Percentiles rank a stretch among this genome's conserved stretches.
phyloP scores from a whole-genome alignment of 2,797 vertebrate genomes.

The Alosa sapidissima region DNA sequence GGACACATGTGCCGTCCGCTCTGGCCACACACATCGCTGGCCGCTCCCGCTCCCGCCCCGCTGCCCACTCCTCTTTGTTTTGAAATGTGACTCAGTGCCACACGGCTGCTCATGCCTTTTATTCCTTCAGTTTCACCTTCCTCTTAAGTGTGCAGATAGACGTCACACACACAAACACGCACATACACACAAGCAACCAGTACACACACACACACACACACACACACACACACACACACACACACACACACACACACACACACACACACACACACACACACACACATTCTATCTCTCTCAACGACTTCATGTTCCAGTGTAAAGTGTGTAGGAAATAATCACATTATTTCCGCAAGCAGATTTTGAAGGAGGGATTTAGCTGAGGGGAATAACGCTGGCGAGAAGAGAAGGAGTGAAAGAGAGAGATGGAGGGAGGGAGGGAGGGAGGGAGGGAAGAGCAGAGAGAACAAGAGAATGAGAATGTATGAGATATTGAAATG shows the following conservation, averaged over 20 bases:
- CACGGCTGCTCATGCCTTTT: not conserved
- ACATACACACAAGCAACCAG: not conserved
- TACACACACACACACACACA: not conserved
- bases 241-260: not conserved
- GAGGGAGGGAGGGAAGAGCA: not conserved
- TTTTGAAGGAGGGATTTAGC: not conserved
- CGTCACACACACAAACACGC: not conserved
- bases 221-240: conserved; percentile 19
- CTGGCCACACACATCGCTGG: not conserved
- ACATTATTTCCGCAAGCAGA: not conserved
- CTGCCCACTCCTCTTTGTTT: not conserved
- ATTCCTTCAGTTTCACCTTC: not conserved
- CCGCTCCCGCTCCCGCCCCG: not conserved
- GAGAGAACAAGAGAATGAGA: not conserved
- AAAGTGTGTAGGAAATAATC: not conserved
- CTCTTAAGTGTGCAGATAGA: not conserved
- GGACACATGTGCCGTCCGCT: not conserved
- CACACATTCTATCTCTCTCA: not conserved
- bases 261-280: conserved; percentile 19
- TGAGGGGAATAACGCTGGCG: not conserved
- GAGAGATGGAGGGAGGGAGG: not conserved
- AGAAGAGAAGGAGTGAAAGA: not conserved
- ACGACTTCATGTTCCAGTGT: not conserved
- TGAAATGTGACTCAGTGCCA: not conserved
- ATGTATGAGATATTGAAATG: not conserved